Conservation (phyloP, 2,888 invertebrate genomes). For the Amiota mariae region DNA sequence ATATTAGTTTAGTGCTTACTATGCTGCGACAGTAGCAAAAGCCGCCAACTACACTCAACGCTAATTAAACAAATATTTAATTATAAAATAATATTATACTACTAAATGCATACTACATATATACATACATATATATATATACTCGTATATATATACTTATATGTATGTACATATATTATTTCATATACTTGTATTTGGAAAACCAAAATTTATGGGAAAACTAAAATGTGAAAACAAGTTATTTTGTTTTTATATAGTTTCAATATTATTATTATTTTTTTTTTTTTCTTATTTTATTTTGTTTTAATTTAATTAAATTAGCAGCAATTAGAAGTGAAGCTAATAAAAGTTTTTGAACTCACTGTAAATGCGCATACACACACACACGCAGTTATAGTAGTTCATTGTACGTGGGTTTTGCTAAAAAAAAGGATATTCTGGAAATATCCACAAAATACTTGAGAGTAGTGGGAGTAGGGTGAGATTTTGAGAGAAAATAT, state of each 20-base stretch:
- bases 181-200: too few species aligned
- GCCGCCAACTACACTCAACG: constrained; percentile 48
- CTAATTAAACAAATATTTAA: constrained; percentile 66
- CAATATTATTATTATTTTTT: constrained; percentile 11
- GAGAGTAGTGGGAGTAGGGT: too few species aligned
- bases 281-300: background rate
- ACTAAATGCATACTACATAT: constrained; percentile 46
- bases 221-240: constrained; percentile 42
- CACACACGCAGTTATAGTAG: too few species aligned
- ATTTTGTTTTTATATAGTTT: constrained; percentile 25
- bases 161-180: too few species aligned
- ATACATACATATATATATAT: too few species aligned
- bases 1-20: background rate
- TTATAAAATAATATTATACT: constrained; percentile 60
- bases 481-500: too few species aligned
- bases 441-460: background rate
- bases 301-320: constrained; percentile 64
- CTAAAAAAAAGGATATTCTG: too few species aligned
- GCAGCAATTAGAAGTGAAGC: constrained; percentile 64
- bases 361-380: background rate
- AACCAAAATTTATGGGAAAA: too few species aligned
- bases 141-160: too few species aligned
- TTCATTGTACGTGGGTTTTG: too few species aligned
- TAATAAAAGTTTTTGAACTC: constrained; percentile 62
- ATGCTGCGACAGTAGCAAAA: constrained; percentile 31